Base-by-base conservation (phyloP, 2,113 vertebrate genomes). In the Pimephales promelas region DNA sequence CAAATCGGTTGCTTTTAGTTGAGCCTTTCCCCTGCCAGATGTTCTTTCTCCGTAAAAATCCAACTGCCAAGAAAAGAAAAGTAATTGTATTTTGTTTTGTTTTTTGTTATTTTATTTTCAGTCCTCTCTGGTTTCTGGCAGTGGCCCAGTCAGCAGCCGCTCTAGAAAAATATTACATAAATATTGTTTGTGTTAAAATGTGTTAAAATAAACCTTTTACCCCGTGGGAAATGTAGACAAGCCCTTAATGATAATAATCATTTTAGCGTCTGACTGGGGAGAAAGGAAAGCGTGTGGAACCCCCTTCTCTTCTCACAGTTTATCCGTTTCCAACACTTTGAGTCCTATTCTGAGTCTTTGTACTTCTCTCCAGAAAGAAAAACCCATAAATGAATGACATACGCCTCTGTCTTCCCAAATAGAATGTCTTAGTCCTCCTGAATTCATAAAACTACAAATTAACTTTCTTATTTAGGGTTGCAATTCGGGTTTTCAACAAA, bases 151-250 rank as follows among this genome's bases (percentile, higher is more conserved):
- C 84, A 89, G 88, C 89, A 89, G 90, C 90, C 89, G 81, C 79
- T 88, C 52, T 20, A 62, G 16, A 64, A 90, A 92, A 89, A 89
- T 88, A 90, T 90, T 83, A 80, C 80, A 89, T 87, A 86, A 80
- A 88, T 84, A 86, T 88, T 86, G 84, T 91, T 92, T 92, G 85
- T 47, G 71, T 86, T 90, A 85, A 87, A 89, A 90, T 54, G 72
- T 84, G 86, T 86, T 90, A 86, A 90, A 92, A 91, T 89, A 87
- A 92, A 90, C 90, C 36, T 77, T 43, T 84, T 82, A 6, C 78
- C 85, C 82, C 62, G n/a, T 88, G 86, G 83, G 87, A 81, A 86
- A 87, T 22, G 28, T 83, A 73, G 88, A 84, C 83, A 68, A 54
- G 68, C 75, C 73, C 81, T 86, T 82, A 88, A 87, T 86, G 70